Conservation (phyloP, 2,113 vertebrate genomes). For the Varanus komodoensis region DNA sequence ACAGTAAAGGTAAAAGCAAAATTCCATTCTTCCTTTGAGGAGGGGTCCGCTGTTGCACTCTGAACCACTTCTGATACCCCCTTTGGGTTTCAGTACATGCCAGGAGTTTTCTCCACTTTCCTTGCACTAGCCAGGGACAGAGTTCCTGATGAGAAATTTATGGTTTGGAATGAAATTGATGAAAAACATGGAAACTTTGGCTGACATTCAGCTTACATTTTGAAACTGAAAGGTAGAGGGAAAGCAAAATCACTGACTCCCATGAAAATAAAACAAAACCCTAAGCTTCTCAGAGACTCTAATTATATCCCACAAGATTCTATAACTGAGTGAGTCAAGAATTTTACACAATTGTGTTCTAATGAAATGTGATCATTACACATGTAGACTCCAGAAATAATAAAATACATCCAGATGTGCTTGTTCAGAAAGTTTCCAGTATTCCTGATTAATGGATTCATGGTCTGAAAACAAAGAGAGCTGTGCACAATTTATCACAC, state of each 20-base stretch:
- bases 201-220: constrained; percentile 34
- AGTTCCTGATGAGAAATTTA: constrained; percentile 13
- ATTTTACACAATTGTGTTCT: not conserved
- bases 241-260: constrained; percentile 5
- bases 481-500: not conserved
- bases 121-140: not conserved
- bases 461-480: not conserved
- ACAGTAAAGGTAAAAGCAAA: constrained; percentile 21
- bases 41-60: not conserved
- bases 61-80: not conserved
- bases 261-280: constrained; percentile 26
- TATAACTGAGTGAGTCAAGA: constrained; percentile 25
- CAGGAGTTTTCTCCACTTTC: constrained; percentile 2
- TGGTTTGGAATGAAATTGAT: constrained; percentile 4
- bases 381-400: not conserved
- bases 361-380: constrained; percentile 4
- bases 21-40: not conserved
- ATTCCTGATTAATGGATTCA: not conserved
- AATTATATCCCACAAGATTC: constrained; percentile 10
- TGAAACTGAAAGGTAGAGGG: constrained; percentile 23
- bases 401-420: not conserved
- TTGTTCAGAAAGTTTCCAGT: constrained; percentile 1
- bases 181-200: not conserved
- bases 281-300: not conserved
- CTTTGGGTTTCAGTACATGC: not conserved